Base-by-base conservation (phyloP, 2,113 vertebrate species). In the Sturnira hondurensis region DNA sequence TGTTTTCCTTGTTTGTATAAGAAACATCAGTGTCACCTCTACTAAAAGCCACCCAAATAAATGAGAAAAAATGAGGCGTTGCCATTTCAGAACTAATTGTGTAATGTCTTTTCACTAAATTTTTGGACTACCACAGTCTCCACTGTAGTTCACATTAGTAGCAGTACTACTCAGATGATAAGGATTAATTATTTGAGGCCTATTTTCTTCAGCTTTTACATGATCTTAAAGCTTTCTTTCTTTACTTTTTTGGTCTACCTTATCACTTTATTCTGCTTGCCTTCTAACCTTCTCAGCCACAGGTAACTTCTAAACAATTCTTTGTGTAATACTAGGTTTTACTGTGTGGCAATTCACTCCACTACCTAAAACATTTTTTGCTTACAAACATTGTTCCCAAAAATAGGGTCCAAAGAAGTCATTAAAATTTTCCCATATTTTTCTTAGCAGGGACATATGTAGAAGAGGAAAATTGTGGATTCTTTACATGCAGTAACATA, bases 101-200 rank as follows among this genome's bases (percentile, higher is more conserved):
- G 31, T 88, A 95, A 84, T 93, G 88, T 14, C 26, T 97, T 97
- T 97, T 96, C 91, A 96, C 86, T 93, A 86, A 94, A 94, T 97
- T 98, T 98, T 97, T 95, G 91, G 88, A 94, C 84, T 65, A 54
- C 93, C 95, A 73, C 82, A 87, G 81, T 52, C 94, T 95, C 16
- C 93, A 97, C 86, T 77, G 47, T 96, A 77, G 91, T 95, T 96
- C 94, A 91, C n/a, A n/a, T n/a, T 98, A 97, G 91, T 61, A 65
- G 97, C 74, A 92, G 56, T 7, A 0, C 63, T 96, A 92, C 95
- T 98, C 97, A 97, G 97, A 98, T 98, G 96, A 98, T 98, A 98
- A 98, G 96, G 97, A 98, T 98, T 98, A 98, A 98, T 99, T 98
- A 97, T 89, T 97, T 98, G 96, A 98, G 98, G 97, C 97, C 96